phyloP scores from a whole-genome alignment of 1,140 invertebrate species.

The Drosophila sucinea region DNA sequence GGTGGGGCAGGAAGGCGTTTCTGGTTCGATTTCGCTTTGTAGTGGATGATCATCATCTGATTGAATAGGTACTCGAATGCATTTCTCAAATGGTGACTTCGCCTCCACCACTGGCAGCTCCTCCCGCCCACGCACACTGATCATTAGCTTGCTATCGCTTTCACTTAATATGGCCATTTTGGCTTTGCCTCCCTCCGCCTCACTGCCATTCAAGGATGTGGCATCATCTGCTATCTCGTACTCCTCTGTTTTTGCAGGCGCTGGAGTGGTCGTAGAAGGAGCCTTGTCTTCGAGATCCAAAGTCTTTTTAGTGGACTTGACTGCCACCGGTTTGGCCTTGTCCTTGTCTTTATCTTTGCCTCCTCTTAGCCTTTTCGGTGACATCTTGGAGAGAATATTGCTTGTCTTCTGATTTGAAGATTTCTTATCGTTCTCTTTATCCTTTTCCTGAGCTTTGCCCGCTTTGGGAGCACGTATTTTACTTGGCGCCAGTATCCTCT shows the following conservation, averaged over 20 bases:
- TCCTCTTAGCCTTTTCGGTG: slow-evolving; percentile 61
- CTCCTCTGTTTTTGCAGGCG: slow-evolving; percentile 64
- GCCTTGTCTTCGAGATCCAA: slow-evolving; percentile 22
- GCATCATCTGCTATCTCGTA: slow-evolving; percentile 86
- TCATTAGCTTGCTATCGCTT: slow-evolving; percentile 83
- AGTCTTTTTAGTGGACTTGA: slow-evolving; percentile 22
- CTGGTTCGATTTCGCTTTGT: slow-evolving; percentile 43
- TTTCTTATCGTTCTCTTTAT: slow-evolving; percentile 66
- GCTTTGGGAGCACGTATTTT: slow-evolving; percentile 38
- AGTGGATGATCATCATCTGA: slow-evolving; percentile 74
- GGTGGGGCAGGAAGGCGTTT: slow-evolving; percentile 28
- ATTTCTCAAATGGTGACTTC: slow-evolving; percentile 59
- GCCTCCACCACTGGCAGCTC: slow-evolving; percentile 85
- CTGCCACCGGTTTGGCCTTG: slow-evolving; percentile 25
- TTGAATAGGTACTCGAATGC: slow-evolving; percentile 67
- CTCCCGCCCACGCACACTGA: slow-evolving; percentile 87
- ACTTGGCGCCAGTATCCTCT: neutral
- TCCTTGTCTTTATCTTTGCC: slow-evolving; percentile 48
- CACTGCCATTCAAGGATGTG: slow-evolving; percentile 83
- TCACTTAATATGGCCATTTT: slow-evolving; percentile 83
- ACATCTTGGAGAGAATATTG: slow-evolving; percentile 66
- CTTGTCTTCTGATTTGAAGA: slow-evolving; percentile 60
- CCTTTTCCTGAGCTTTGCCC: slow-evolving; percentile 62
- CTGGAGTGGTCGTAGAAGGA: neutral
- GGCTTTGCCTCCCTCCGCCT: slow-evolving; percentile 43